Evolutionary conservation across 2,888 invertebrate species (phyloP).

Genomic region (Lathronympha strigana): DNA sequence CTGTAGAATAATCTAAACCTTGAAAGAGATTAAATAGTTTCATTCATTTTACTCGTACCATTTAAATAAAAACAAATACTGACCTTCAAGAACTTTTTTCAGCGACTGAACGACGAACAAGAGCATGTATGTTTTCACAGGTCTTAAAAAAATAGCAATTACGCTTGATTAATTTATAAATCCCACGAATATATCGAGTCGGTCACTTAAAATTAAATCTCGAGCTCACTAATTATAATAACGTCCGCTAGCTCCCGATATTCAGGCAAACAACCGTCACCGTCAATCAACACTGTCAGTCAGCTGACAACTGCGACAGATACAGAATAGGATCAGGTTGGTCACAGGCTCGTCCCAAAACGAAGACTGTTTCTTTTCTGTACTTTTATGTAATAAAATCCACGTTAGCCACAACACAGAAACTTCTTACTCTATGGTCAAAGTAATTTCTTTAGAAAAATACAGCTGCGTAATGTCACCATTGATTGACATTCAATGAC

Average conservation of each 20-base stretch:
- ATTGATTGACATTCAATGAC: not conserved
- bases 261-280: not conserved
- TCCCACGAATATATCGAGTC: not conserved
- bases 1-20: not conserved
- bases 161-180: not conserved
- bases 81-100: constrained; percentile 9
- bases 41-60: constrained; percentile 8
- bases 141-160: not conserved
- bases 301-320: constrained; percentile 32
- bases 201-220: constrained; percentile 7
- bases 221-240: constrained; percentile 19
- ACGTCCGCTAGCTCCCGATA: not conserved
- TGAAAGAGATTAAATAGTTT: constrained; percentile 5
- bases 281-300: constrained; percentile 16
- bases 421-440: not conserved
- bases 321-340: not conserved
- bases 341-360: not conserved
- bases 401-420: constrained; percentile 10
- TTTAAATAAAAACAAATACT: constrained; percentile 31
- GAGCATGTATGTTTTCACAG: constrained; percentile 4
- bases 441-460: constrained; percentile 3
- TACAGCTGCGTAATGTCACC: constrained; percentile 21
- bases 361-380: not conserved
- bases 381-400: not conserved
- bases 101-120: not conserved